These are phyloP conservation scores for Idaea biselata DNA, from an alignment of 2,888 invertebrate genomes.

Conservation along the genomic window DNA sequence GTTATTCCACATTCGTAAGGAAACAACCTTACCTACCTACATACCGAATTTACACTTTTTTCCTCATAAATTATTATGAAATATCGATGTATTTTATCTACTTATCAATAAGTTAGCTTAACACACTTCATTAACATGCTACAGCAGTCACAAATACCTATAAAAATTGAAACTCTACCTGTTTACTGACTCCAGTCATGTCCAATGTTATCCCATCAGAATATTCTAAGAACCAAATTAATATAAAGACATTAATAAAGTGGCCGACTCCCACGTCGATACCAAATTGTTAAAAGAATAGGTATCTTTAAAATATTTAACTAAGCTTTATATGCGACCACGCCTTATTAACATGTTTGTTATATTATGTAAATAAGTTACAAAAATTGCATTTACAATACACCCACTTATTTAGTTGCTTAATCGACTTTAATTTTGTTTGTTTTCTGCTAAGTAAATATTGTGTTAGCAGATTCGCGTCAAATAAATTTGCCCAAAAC, in stretches of 20 bases:
- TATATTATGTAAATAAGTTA: background rate
- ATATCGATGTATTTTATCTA: background rate
- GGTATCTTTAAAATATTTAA: background rate
- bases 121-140: background rate
- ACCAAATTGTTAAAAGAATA: background rate
- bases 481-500: background rate
- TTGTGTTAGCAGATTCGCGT: background rate
- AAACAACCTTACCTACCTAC: too few relatives aligned
- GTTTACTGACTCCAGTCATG: background rate
- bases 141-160: background rate
- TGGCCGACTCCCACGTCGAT: background rate
- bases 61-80: too few relatives aligned
- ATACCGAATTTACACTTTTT: too few relatives aligned
- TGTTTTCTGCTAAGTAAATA: background rate
- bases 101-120: background rate
- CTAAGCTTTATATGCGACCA: background rate
- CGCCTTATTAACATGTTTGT: background rate
- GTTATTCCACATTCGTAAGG: too few relatives aligned
- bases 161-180: background rate
- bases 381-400: background rate
- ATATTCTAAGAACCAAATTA: background rate
- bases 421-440: conserved; percentile 1
- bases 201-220: background rate
- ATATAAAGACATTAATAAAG: background rate
- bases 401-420: background rate